Conservation (phyloP, 2,888 invertebrate genomes). For the Caenorhabditis virilis region DNA sequence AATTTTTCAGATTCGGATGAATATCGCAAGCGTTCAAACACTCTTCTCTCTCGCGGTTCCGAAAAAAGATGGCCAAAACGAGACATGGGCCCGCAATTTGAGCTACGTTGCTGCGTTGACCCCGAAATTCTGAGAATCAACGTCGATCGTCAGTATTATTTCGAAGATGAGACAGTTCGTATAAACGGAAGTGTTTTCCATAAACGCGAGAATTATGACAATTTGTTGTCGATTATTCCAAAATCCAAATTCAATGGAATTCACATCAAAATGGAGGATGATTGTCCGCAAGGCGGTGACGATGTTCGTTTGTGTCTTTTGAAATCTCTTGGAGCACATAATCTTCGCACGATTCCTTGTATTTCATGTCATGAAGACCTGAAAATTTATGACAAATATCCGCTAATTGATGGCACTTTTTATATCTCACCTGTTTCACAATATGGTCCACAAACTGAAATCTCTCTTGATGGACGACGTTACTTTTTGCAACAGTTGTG, state of each 20-base stretch:
- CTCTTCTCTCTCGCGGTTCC: slow-evolving; percentile 18
- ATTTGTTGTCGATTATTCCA: slow-evolving; percentile 85
- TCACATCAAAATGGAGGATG: slow-evolving; percentile 99
- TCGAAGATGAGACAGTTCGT: slow-evolving; percentile 51
- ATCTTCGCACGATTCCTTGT: slow-evolving; percentile 79
- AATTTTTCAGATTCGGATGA: slow-evolving; percentile 35
- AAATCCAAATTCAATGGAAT: slow-evolving; percentile 95
- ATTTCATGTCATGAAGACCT: slow-evolving; percentile 79
- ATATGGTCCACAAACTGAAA: slow-evolving; percentile 36
- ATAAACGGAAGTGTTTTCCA: slow-evolving; percentile 78
- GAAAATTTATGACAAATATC: slow-evolving; percentile 90
- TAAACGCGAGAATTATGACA: slow-evolving; percentile 88
- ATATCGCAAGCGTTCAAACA: slow-evolving; percentile 32
- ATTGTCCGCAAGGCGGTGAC: slow-evolving; percentile 96
- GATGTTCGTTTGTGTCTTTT: slow-evolving; percentile 94
- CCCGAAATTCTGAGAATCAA: slow-evolving; percentile 43
- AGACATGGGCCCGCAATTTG: slow-evolving; percentile 41
- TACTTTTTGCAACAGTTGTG: slow-evolving; percentile 49
- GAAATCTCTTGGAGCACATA: slow-evolving; percentile 88
- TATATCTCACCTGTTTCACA: slow-evolving; percentile 84
- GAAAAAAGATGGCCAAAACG: slow-evolving; percentile 39
- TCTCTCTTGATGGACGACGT: slow-evolving; percentile 35
- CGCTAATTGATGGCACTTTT: slow-evolving; percentile 94
- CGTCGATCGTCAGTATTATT: slow-evolving; percentile 45
- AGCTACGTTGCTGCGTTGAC: slow-evolving; percentile 42